These are phyloP conservation scores for Scaptomyza cyrtandrae DNA, from an alignment of 2,888 invertebrate species.

Conservation along the genomic window DNA sequence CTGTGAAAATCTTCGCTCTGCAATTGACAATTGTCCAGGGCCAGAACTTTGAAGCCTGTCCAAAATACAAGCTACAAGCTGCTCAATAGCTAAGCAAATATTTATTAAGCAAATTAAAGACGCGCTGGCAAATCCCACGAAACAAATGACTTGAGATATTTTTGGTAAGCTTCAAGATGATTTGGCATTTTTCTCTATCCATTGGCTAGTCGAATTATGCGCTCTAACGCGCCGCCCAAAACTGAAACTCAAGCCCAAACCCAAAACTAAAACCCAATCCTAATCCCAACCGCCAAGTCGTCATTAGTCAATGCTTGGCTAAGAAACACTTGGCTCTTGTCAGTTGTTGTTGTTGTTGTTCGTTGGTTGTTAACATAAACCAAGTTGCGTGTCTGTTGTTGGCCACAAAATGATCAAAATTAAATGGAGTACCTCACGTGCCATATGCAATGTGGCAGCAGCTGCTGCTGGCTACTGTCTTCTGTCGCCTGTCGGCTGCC, in stretches of 20 bases:
- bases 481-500: constrained; percentile 19
- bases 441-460: constrained; percentile 73
- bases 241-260: neutral
- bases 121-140: constrained; percentile 69
- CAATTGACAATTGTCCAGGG: constrained; percentile 73
- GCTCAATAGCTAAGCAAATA: constrained; percentile 61
- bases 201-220: constrained; percentile 66
- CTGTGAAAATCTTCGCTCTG: constrained; percentile 55
- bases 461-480: constrained; percentile 19
- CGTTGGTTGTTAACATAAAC: constrained; percentile 53
- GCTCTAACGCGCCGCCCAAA: constrained; percentile 63
- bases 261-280: neutral
- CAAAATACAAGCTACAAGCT: constrained; percentile 9
- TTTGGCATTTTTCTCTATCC: constrained; percentile 50
- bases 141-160: constrained; percentile 75
- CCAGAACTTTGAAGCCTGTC: constrained; percentile 1
- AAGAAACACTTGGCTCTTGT: constrained; percentile 28
- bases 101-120: constrained; percentile 78
- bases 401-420: constrained; percentile 60
- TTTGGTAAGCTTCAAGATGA: constrained; percentile 40
- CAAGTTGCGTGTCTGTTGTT: constrained; percentile 57
- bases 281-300: constrained; percentile 49
- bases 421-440: constrained; percentile 73
- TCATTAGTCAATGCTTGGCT: constrained; percentile 72
- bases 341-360: constrained; percentile 7